A percentile compares a stretch with the other conserved stretches of the same genome.
Conservation (phyloP, 2,888 invertebrate species). For the Euclidia mi region DNA sequence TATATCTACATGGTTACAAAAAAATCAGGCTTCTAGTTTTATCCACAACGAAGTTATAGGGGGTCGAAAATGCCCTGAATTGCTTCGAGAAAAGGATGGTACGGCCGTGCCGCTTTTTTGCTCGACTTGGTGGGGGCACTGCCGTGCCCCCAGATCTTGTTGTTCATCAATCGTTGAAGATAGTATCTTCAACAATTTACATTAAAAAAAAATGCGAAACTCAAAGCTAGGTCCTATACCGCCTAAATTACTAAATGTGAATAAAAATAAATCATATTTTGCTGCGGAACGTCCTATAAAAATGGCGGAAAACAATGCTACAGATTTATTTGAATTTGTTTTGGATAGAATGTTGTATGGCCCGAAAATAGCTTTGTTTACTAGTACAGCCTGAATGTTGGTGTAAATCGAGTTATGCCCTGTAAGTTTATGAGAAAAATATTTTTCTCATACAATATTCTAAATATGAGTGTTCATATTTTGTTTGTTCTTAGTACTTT, state of each 20-base stretch:
- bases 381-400: conserved; percentile 53
- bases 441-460: conserved; percentile 23
- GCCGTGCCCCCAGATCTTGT: too few relatives aligned
- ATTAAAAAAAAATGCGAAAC: conserved; percentile 11
- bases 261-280: conserved; percentile 52
- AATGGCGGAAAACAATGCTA: conserved; percentile 46
- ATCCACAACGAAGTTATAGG: too few relatives aligned
- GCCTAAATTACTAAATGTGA: conserved; percentile 30
- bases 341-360: conserved; percentile 49
- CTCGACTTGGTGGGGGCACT: too few relatives aligned
- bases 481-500: conserved; percentile 21
- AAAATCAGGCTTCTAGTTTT: too few relatives aligned
- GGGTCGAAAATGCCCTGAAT: too few relatives aligned
- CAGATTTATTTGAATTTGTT: conserved; percentile 55
- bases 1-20: too few relatives aligned
- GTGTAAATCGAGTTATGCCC: conserved; percentile 61
- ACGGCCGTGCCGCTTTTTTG: too few relatives aligned
- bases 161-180: too few relatives aligned
- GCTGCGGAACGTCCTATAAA: conserved; percentile 46
- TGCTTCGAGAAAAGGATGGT: too few relatives aligned
- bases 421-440: conserved; percentile 45
- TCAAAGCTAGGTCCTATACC: conserved; percentile 25
- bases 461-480: conserved; percentile 38
- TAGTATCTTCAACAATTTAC: conserved; percentile 5
- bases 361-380: conserved; percentile 62